Base-by-base conservation (phyloP, 1,140 invertebrate species). In the Cotesia typhae region DNA sequence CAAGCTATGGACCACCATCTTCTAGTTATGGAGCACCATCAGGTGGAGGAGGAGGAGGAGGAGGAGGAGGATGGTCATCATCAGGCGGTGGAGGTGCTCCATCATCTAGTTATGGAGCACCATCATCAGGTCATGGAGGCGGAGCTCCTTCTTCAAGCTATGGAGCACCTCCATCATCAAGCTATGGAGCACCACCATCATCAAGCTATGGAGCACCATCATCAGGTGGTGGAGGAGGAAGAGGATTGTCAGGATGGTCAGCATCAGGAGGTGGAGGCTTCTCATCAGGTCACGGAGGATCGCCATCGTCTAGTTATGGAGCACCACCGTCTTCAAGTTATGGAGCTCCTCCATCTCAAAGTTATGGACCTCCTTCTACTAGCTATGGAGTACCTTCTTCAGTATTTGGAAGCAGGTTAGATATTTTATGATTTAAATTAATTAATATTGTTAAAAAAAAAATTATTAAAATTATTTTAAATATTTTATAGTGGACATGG, bases 111-210 rank as follows among this genome's bases (percentile, higher is more conserved):
- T 17, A 67, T 67, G 71, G 71, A 0, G 14, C 51, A 52, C 67
- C 67, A 3, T 38, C 67, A 1, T 36, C 38, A 9, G 64, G 59
- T 12, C 47, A 64, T 35, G 59, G 68, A n/a, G 37, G 63, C 1
- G 59, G 68, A n/a, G 37, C 41, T 4, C 59, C 66, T 36, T 67
- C 68, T 20, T 36, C 28, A 38, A 68, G 55, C 37, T 68, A 68
- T 47, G 67, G 67, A 7, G 5, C 53, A 20, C 66, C 66, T 7
- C 17, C 65, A 4, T 51, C 12, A 20, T 28, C 5, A n/a, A 17
- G 47, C 9, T 17, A 52, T 38, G 65, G 51, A 47, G 10, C n/a
- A 66, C 12, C 38, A 5, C 65, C 65, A 12, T 68, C 66, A 3
- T 4, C 5, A 1, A 67, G 51, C 12, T 67, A 67, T 36, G 66